A percentile compares a stretch with the other conserved stretches of the same genome.
These are phyloP conservation scores for Planiliza haematocheilus DNA, from an alignment of 2,113 vertebrate genomes.

Conservation along the genomic window DNA sequence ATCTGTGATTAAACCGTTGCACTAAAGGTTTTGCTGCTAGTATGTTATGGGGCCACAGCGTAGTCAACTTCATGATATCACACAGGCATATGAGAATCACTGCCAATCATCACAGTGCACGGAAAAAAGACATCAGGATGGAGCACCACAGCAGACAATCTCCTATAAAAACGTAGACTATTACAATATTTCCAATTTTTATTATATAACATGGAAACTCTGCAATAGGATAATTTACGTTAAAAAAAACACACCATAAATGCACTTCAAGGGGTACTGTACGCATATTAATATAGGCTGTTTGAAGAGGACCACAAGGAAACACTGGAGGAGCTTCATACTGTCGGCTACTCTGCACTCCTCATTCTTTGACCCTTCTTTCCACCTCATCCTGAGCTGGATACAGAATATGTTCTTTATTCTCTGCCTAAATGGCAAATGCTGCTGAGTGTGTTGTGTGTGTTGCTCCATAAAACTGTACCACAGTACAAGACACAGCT, in stretches of 20 bases:
- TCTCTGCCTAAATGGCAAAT: slow-evolving; percentile 46
- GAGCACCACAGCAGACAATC: background rate
- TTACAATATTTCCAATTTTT: background rate
- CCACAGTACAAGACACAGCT: slow-evolving; percentile 17
- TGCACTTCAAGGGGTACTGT: background rate
- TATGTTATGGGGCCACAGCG: background rate
- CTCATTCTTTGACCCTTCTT: slow-evolving; percentile 28
- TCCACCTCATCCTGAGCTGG: slow-evolving; percentile 31
- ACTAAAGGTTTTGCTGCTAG: background rate
- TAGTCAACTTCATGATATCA: background rate
- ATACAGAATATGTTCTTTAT: slow-evolving; percentile 35
- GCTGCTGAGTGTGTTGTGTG: slow-evolving; percentile 26
- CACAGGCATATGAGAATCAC: background rate
- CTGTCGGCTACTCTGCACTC: slow-evolving; percentile 7
- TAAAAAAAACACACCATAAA: background rate
- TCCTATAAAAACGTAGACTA: background rate
- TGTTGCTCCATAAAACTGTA: slow-evolving; percentile 33
- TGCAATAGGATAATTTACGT: background rate
- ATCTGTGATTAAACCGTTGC: too few species aligned
- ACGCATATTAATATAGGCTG: background rate
- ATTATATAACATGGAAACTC: background rate
- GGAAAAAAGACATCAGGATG: background rate
- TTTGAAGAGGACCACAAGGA: slow-evolving; percentile 1
- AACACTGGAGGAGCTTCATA: slow-evolving; percentile 1
- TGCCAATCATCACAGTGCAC: background rate